phyloP scores from a whole-genome alignment of 2,888 invertebrate genomes.

The Plutella xylostella region DNA sequence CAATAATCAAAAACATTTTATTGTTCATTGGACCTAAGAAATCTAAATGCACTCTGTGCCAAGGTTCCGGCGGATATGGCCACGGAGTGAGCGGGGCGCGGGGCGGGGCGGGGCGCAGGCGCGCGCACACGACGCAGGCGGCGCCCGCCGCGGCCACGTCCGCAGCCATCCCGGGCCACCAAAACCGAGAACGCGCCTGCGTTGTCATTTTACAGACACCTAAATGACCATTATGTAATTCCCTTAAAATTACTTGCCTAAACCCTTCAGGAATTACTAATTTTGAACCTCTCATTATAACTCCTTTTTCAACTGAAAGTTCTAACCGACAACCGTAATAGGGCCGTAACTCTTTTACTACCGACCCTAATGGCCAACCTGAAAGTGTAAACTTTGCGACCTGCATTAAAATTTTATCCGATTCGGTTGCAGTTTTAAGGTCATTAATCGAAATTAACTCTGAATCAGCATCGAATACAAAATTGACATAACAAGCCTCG shows the following conservation, averaged over 20 bases:
- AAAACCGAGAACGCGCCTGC: not conserved
- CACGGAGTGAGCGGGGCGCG: slow-evolving; percentile 18
- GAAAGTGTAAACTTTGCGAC: not conserved
- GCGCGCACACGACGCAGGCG: not conserved
- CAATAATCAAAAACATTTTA: slow-evolving; percentile 15
- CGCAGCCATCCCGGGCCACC: not conserved
- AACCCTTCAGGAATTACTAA: slow-evolving; percentile 4
- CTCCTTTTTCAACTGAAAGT: slow-evolving; percentile 11
- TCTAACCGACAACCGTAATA: slow-evolving; percentile 12
- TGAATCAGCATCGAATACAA: slow-evolving; percentile 6
- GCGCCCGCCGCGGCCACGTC: not conserved
- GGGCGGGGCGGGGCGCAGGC: slow-evolving; percentile 9
- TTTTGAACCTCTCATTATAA: slow-evolving; percentile 10
- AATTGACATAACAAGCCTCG: slow-evolving; percentile 9
- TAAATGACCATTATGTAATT: not conserved
- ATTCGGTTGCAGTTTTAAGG: not conserved
- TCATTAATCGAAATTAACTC: slow-evolving; percentile 3
- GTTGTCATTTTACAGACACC: not conserved
- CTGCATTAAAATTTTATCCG: not conserved
- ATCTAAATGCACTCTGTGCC: slow-evolving; percentile 20
- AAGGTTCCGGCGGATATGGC: slow-evolving; percentile 15
- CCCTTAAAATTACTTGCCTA: not conserved
- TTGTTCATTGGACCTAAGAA: slow-evolving; percentile 19
- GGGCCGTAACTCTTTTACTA: not conserved
- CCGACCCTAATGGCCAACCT: slow-evolving; percentile 10